A percentile compares a stretch with the other conserved stretches of the same genome.
These are phyloP conservation scores for Nasonia oneida DNA, from an alignment of 2,888 invertebrate species.

Conservation along the genomic window DNA sequence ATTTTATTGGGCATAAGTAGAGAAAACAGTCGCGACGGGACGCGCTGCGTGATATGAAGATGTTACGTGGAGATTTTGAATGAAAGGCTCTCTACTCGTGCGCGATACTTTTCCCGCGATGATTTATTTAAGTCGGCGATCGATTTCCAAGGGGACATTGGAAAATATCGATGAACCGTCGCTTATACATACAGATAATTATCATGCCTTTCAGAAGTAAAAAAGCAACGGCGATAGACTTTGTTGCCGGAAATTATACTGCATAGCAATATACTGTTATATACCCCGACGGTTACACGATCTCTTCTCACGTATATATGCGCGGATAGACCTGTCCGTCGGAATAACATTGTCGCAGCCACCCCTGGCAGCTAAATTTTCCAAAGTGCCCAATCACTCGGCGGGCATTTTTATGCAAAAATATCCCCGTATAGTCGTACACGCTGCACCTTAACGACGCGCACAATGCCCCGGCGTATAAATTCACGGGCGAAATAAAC, in stretches of 20 bases:
- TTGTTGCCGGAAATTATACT: conserved; percentile 16
- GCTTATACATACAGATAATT: not conserved
- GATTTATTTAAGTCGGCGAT: not conserved
- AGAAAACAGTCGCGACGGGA: conserved; percentile 48
- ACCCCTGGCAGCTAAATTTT: conserved; percentile 73
- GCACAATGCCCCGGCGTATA: conserved; percentile 75
- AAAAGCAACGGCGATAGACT: not conserved
- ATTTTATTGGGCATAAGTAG: conserved; percentile 53
- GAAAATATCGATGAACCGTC: too few species aligned
- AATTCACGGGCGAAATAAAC: conserved; percentile 76
- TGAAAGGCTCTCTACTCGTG: not conserved
- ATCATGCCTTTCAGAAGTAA: not conserved
- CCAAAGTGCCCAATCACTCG: conserved; percentile 77
- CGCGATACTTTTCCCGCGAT: not conserved
- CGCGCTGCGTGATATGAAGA: conserved; percentile 20
- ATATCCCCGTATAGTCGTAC: conserved; percentile 62
- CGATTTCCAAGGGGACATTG: not conserved
- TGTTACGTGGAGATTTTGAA: conserved; percentile 18
- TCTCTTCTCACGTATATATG: not conserved
- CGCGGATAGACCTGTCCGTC: conserved; percentile 30
- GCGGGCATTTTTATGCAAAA: conserved; percentile 77
- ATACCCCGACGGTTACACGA: not conserved
- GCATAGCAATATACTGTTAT: conserved; percentile 14
- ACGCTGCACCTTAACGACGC: conserved; percentile 64
- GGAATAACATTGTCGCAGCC: conserved; percentile 71